These are phyloP conservation scores for Tachina fera DNA, from an alignment of 2,888 invertebrate species.

Conservation along the genomic window DNA sequence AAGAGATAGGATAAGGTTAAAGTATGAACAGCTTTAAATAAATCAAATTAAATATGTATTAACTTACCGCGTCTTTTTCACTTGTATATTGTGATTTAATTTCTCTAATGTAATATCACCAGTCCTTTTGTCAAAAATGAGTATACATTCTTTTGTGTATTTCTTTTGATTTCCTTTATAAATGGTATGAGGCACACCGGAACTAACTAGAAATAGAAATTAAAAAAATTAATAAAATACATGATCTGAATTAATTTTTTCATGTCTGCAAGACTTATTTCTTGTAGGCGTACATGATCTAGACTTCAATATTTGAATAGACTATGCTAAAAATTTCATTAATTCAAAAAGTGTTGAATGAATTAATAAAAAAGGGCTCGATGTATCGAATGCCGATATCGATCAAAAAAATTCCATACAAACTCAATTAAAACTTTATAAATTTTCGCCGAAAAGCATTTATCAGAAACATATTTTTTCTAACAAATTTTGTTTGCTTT, in stretches of 20 bases:
- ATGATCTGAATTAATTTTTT: too few relatives aligned
- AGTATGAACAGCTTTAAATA: neutral
- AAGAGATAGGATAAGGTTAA: conserved; percentile 9
- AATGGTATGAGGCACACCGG: conserved; percentile 94
- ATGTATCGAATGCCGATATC: too few relatives aligned
- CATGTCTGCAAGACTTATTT: too few relatives aligned
- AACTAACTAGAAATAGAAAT: conserved; percentile 87
- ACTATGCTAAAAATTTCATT: too few relatives aligned
- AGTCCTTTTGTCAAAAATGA: conserved; percentile 95
- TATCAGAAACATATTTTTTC: too few relatives aligned
- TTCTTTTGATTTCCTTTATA: conserved; percentile 97
- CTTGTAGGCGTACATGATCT: too few relatives aligned
- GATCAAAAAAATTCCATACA: too few relatives aligned
- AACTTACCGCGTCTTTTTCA: conserved; percentile 93
- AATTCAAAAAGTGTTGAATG: too few relatives aligned
- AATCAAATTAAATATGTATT: neutral
- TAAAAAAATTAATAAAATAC: conserved; percentile 28
- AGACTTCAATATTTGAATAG: too few relatives aligned
- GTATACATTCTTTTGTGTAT: conserved; percentile 94
- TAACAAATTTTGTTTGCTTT: neutral
- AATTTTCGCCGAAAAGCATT: too few relatives aligned
- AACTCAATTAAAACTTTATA: too few relatives aligned
- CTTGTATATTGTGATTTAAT: conserved; percentile 94
- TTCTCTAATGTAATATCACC: conserved; percentile 97
- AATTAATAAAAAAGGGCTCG: too few relatives aligned